Evolutionary conservation across 2,113 vertebrate genomes (phyloP), one percentile per base, ranked within the genome.

Genomic region (Catharus bicknelli): DNA sequence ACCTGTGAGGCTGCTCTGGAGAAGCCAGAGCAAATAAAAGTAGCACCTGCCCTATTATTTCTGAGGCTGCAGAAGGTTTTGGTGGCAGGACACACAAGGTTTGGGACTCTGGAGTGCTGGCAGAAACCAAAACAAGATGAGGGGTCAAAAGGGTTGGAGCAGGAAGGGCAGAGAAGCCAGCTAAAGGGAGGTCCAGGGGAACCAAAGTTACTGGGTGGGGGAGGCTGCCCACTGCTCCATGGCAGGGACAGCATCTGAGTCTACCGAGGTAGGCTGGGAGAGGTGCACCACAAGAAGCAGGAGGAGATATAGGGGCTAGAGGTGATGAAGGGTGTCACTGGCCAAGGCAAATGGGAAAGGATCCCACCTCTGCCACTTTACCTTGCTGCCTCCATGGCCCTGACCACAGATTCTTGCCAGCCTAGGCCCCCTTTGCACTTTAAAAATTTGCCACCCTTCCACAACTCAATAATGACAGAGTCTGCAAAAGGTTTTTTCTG

Each of bases 151-250:
- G 6, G 16, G 16, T 61, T 32, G n/a, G 29, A 47, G 54, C 3
- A 2, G 7, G 11, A 47, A 78, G 29, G 38, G 47, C 22, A 20
- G 27, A 55, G 15, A 42, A 79, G 23, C 7, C 47, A 45, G 18
- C 7, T 55, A 20, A 55, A 72, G 21, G 23, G 16, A 86, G 16
- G 9, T 57, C 14, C 20, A 74, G 64, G 30, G 51, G 63, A 72
- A 69, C 10, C 0, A 0, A 50, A 87, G 50, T 20, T 25, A 23
- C 45, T 40, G 38, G 16, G 5, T 1, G 7, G 26, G 2, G 32
- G 6, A 10, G 5, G 48, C 26, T 70, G 22, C 16, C 9, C 11
- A 7, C 42, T 38, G 73, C 25, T 66, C 42, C 21, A 5, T 3
- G 25, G 69, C 64, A 70, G 42, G 13, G 61, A 18, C 0, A 3